Base-by-base conservation (phyloP, 2,113 vertebrate species). In the Hippocampus mohnikei region DNA sequence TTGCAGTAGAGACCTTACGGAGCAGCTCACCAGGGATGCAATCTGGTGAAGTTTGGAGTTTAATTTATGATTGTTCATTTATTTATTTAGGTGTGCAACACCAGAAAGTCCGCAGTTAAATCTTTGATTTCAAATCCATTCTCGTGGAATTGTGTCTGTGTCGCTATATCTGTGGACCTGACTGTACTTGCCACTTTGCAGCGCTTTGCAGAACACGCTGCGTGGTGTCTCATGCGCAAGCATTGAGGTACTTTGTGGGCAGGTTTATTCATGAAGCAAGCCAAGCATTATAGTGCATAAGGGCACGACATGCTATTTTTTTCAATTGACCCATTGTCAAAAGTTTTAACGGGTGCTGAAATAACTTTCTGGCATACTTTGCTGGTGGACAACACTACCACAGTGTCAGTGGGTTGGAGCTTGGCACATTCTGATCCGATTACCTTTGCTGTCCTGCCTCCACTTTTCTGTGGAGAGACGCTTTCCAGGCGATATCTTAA, bases 261-360 rank as follows among this genome's bases (percentile, higher is more conserved):
- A 64, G 67, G 37, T 67, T 77, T 66, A 79, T 68, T 68, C 71
- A 12, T 44, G 42, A 12, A 12, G 42, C 42, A 44, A 44, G 42
- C 1, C 1, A 12, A 42, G 11, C 42, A 44, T 44, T 44, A 44
- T 44, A 15, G 29, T 50, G 20, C 46, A 15, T 4, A 15, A 50
- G 1, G 16, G 48, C 3, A 50, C 3, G 16, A 2, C 16, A 50
- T 18, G 48, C 3, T 50, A 16, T 52, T 21, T 53, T 53, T 21
- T 53, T 53, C 21, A 8, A 21, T 21, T 21, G 8, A n/a, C 7
- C 20, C 18, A 37, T 53, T 53, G 52, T 53, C 18, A 53, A 21
- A 20, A 20, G 18, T 20, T 53, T 21, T 53, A 8, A 53, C 7
- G 42, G 42, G 42, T 44, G 33, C 33, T 37, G 33, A 37, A 37